phyloP scores from a whole-genome alignment of 2,113 vertebrate species.

The Labeo catla region DNA sequence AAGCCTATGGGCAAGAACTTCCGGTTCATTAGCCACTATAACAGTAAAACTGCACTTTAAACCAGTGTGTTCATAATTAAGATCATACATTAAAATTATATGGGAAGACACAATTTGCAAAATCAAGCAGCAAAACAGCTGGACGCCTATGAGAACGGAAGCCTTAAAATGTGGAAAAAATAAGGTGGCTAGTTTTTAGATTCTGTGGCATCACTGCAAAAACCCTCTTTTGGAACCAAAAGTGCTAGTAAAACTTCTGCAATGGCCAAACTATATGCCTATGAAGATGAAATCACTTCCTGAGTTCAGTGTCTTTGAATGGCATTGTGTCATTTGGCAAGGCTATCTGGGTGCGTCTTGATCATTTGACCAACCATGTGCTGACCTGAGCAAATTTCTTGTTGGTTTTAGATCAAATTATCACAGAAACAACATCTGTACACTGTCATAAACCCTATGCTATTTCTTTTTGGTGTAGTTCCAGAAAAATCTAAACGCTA shows the following conservation, averaged over 20 bases:
- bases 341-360: constrained; percentile 1
- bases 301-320: constrained; percentile 5
- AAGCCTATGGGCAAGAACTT: too few relatives aligned
- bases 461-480: neutral
- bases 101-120: too few relatives aligned
- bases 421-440: constrained; percentile 26
- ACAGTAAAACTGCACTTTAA: too few relatives aligned
- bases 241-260: neutral
- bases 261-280: neutral
- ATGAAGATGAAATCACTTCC: neutral
- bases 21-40: too few relatives aligned
- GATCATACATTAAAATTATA: too few relatives aligned
- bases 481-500: neutral
- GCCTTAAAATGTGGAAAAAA: too few relatives aligned
- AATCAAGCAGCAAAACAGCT: too few relatives aligned
- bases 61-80: too few relatives aligned
- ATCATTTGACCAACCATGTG: constrained; percentile 26
- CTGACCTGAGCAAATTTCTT: constrained; percentile 15
- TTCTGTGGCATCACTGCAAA: too few relatives aligned
- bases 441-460: neutral
- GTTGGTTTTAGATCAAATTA: neutral
- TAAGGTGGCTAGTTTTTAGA: too few relatives aligned
- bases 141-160: too few relatives aligned
- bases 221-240: too few relatives aligned
- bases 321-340: constrained; percentile 23